Conservation (phyloP, 2,113 vertebrate genomes). For the Paraplagusia blochii region DNA sequence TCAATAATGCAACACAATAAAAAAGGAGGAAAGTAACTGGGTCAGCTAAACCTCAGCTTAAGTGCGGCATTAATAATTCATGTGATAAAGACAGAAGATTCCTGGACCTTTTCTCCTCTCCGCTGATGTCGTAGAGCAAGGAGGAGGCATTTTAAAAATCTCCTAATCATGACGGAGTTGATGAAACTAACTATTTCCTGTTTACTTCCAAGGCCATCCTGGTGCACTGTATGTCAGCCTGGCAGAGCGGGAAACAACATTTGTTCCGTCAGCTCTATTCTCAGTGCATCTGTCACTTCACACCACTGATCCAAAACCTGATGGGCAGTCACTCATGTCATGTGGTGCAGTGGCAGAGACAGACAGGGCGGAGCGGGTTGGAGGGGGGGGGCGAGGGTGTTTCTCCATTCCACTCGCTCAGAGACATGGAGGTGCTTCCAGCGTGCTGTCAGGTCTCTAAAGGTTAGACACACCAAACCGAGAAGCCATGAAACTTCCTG, state of each 20-base stretch:
- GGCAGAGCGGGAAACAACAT: constrained; percentile 7
- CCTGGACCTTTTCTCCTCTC: constrained; percentile 23
- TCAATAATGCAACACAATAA: constrained; percentile 40
- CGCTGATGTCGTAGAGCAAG: not conserved
- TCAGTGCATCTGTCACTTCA: constrained; percentile 13
- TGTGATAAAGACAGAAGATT: constrained; percentile 46
- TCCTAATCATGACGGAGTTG: not conserved
- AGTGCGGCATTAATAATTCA: constrained; percentile 69
- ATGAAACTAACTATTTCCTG: not conserved
- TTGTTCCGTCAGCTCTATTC: constrained; percentile 17
- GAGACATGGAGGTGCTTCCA: constrained; percentile 3
- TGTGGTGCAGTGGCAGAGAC: not conserved
- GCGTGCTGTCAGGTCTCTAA: constrained; percentile 17
- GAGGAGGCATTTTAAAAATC: too few species aligned
- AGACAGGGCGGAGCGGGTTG: too few species aligned
- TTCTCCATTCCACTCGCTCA: not conserved
- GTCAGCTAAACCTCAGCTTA: constrained; percentile 63
- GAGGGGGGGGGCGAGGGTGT: too few species aligned
- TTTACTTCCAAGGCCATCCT: too few species aligned
- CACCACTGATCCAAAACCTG: not conserved
- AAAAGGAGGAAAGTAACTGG: constrained; percentile 55
- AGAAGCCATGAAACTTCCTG: constrained; percentile 14
- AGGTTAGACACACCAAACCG: constrained; percentile 15
- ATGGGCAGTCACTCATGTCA: constrained; percentile 13
- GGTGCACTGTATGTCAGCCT: not conserved